phyloP scores from a whole-genome alignment of 2,797 vertebrate genomes.

The Aratinga solstitialis region DNA sequence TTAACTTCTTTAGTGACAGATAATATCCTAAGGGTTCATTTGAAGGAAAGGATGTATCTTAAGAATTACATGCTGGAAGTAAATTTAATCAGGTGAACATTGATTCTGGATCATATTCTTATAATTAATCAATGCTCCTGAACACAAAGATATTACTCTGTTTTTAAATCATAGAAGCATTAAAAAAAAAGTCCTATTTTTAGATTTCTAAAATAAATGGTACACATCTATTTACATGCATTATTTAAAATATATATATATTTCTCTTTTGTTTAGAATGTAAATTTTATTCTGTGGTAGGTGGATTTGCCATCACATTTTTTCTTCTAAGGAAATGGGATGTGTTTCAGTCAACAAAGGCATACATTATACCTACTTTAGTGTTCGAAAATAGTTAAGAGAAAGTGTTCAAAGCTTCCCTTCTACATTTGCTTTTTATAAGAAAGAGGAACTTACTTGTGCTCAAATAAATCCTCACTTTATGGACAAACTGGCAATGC shows the following conservation, averaged over 20 bases:
- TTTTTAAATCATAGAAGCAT: background rate
- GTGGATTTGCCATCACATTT: background rate
- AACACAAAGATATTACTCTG: background rate
- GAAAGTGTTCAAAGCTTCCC: background rate
- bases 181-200: background rate
- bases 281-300: background rate
- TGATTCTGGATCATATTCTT: constrained; percentile 7
- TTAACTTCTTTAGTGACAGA: background rate
- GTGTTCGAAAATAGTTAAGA: background rate
- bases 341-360: background rate
- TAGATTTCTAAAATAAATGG: background rate
- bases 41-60: background rate
- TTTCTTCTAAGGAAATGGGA: background rate
- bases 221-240: background rate
- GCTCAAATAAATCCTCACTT: background rate
- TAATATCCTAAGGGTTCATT: background rate
- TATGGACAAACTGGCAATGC: background rate
- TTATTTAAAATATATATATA: background rate
- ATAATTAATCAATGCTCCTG: background rate
- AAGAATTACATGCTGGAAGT: background rate
- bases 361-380: background rate
- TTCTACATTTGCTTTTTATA: background rate
- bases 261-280: background rate
- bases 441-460: background rate
- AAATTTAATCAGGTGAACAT: background rate